Conservation (phyloP, 2,113 vertebrate genomes). For the Notechis scutatus region DNA sequence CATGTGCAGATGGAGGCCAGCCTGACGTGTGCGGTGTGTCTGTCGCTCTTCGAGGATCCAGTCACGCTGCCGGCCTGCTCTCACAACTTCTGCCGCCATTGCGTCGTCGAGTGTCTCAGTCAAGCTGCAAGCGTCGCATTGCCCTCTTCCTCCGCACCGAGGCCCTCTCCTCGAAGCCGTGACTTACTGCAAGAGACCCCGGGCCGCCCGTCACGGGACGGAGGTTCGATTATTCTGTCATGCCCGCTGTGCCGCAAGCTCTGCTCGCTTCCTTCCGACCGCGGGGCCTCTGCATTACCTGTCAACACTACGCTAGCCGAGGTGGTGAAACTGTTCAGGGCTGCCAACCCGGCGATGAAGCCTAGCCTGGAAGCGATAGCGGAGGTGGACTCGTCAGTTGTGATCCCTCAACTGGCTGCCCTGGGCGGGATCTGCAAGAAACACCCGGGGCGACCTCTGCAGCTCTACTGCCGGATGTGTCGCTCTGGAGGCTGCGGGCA, state of each 20-base stretch:
- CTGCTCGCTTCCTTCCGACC: constrained; percentile 49
- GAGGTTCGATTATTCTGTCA: neutral
- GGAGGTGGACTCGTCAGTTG: neutral
- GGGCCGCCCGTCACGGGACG: neutral
- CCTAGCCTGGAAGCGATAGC: neutral
- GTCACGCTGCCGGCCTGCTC: constrained; percentile 65
- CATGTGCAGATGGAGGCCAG: constrained; percentile 61
- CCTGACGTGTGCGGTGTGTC: constrained; percentile 66
- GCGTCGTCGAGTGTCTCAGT: constrained; percentile 54
- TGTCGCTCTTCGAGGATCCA: constrained; percentile 63
- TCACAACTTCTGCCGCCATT: constrained; percentile 67
- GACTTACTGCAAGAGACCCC: neutral
- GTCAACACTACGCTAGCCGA: constrained; percentile 62
- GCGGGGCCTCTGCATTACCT: constrained; percentile 51
- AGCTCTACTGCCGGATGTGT: constrained; percentile 67
- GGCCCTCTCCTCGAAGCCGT: constrained; percentile 18
- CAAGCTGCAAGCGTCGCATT: constrained; percentile 6
- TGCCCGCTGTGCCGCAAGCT: constrained; percentile 62
- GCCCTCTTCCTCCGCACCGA: neutral
- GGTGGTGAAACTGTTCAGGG: constrained; percentile 56
- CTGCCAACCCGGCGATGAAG: neutral
- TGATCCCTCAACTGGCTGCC: neutral
- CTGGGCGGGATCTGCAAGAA: constrained; percentile 45
- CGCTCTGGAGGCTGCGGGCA: constrained; percentile 59
- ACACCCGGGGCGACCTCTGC: constrained; percentile 50